A percentile compares a stretch with the other conserved stretches of the same genome.
Evolutionary conservation across 2,113 vertebrate species (phyloP).

Genomic region (Theristicus caerulescens): DNA sequence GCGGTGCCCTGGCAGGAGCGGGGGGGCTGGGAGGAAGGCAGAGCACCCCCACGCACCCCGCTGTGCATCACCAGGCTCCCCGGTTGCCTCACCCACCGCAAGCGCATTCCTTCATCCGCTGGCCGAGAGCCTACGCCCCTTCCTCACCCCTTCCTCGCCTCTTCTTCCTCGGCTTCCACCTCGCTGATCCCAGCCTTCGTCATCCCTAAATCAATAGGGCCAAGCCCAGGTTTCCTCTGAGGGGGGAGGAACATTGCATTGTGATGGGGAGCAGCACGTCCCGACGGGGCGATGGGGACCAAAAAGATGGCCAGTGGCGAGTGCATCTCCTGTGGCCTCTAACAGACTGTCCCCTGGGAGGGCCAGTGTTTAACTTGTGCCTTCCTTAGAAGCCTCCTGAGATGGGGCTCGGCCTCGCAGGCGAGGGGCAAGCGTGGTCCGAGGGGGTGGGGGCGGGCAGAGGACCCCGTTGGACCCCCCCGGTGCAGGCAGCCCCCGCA

Average conservation of each 20-base stretch:
- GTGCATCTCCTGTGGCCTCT: fast-evolving
- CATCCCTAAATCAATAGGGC: neutral
- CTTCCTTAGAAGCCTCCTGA: neutral
- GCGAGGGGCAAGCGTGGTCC: neutral
- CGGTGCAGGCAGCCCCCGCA: fast-evolving
- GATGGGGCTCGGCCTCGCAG: neutral
- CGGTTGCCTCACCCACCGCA: neutral
- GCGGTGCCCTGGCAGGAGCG: neutral
- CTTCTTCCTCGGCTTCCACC: neutral
- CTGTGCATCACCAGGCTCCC: neutral
- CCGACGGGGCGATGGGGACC: too few relatives aligned
- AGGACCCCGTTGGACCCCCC: neutral
- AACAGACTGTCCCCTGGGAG: too few relatives aligned
- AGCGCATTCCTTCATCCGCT: neutral
- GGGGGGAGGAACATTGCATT: too few relatives aligned
- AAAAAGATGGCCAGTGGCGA: neutral
- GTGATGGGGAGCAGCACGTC: neutral
- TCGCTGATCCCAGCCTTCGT: neutral
- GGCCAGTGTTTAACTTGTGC: too few relatives aligned
- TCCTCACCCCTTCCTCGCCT: neutral
- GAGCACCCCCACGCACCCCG: neutral
- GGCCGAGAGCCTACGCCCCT: neutral
- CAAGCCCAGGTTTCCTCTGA: neutral
- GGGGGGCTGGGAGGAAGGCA: neutral
- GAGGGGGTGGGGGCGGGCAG: neutral